Evolutionary conservation across 2,888 invertebrate species (phyloP).

Genomic region (Phalangium opilio): DNA sequence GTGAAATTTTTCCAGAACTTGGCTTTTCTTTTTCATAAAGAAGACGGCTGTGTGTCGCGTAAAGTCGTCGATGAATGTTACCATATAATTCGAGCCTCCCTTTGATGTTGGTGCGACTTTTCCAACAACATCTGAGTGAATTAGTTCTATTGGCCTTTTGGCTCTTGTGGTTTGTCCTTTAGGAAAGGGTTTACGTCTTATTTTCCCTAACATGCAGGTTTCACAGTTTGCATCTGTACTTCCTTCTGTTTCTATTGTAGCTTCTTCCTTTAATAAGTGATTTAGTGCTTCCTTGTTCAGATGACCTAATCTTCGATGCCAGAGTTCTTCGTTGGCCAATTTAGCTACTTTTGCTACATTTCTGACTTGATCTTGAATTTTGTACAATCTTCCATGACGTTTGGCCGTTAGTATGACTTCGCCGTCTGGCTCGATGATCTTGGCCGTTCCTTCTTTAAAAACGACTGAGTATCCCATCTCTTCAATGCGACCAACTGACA

Average conservation of each 20-base stretch:
- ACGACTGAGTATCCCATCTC: slow-evolving; percentile 4
- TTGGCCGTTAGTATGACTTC: neutral
- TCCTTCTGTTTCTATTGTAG: too few species aligned
- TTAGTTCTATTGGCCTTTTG: slow-evolving; percentile 3
- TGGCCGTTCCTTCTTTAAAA: slow-evolving; percentile 6
- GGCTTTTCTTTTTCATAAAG: neutral
- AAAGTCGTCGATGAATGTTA: slow-evolving; percentile 4
- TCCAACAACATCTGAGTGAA: slow-evolving; percentile 6
- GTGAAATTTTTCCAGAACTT: too few species aligned
- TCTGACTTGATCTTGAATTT: slow-evolving; percentile 2
- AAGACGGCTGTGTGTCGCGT: slow-evolving; percentile 1
- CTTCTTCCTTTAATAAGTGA: too few species aligned
- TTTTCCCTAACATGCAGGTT: slow-evolving; percentile 2
- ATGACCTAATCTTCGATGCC: slow-evolving; percentile 3
- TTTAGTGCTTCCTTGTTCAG: neutral
- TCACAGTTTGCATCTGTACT: neutral
- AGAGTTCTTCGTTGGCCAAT: neutral
- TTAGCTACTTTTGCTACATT: neutral
- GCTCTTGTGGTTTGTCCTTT: slow-evolving; percentile 1
- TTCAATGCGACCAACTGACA: slow-evolving; percentile 5
- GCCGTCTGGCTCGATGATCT: neutral
- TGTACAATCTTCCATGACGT: slow-evolving; percentile 4
- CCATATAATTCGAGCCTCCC: slow-evolving; percentile 4
- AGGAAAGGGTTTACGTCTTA: slow-evolving; percentile 4
- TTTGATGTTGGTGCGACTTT: slow-evolving; percentile 4